Evolutionary conservation across 1,140 invertebrate species (phyloP).

Genomic region (Drosophila sp.): DNA sequence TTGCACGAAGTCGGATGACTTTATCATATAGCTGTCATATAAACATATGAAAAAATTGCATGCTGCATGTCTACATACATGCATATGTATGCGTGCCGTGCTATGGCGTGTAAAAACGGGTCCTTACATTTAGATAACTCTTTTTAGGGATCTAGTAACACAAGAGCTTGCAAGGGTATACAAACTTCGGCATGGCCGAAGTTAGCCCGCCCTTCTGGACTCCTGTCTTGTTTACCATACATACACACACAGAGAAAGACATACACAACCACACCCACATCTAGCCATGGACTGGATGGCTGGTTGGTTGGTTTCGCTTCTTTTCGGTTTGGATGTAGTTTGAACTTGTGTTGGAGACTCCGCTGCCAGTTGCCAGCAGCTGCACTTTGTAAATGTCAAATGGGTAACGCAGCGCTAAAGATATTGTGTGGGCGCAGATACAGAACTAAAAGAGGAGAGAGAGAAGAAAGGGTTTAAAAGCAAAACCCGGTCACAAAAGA

Average conservation of each 20-base stretch:
- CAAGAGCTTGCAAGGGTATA: no score
- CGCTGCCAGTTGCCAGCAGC: conserved; percentile 32
- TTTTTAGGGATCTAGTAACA: no score
- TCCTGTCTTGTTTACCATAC: conserved; percentile 15
- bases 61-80: no score
- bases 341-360: conserved; percentile 4
- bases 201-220: neutral
- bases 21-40: no score
- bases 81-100: no score
- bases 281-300: conserved; percentile 9
- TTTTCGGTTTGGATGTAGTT: conserved; percentile 11
- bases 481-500: conserved; percentile 40
- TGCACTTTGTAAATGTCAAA: conserved; percentile 66
- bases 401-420: conserved; percentile 13
- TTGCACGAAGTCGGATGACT: no score
- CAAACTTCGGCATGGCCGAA: no score
- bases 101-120: no score
- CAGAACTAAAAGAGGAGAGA: neutral
- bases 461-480: neutral
- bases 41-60: no score
- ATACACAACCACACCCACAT: conserved; percentile 6
- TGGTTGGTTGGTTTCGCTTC: neutral
- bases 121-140: no score
- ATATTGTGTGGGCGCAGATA: conserved; percentile 45
- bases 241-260: conserved; percentile 4